These are phyloP conservation scores for Sardinella longiceps DNA, from an alignment of 2,797 vertebrate genomes.

Conservation along the genomic window DNA sequence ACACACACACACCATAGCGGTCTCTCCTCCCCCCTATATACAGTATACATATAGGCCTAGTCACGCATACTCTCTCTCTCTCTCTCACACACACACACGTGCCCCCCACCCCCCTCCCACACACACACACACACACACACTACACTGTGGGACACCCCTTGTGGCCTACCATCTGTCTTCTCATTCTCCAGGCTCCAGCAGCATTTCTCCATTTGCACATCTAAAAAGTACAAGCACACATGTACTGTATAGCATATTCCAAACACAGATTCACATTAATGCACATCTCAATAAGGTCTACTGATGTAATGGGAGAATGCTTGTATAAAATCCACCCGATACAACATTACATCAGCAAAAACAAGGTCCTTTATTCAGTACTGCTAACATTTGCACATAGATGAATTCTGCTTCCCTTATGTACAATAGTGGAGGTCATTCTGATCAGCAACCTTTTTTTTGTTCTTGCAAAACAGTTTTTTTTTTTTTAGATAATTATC, in stretches of 20 bases:
- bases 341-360: not conserved
- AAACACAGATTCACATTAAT: not conserved
- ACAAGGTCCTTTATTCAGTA: not conserved
- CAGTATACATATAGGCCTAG: no score
- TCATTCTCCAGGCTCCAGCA: not conserved
- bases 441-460: not conserved
- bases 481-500: not conserved
- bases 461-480: not conserved
- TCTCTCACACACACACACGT: not conserved
- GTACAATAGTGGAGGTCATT: not conserved
- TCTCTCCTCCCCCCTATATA: not conserved
- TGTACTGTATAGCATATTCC: not conserved
- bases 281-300: not conserved
- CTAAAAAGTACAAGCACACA: not conserved
- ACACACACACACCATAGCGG: not conserved
- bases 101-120: not conserved
- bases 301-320: not conserved
- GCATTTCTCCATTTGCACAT: not conserved
- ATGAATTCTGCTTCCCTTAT: not conserved
- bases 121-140: constrained; percentile 14
- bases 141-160: not conserved
- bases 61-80: not conserved
- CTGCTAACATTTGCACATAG: not conserved
- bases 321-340: not conserved
- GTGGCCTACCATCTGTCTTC: constrained; percentile 23